Conservation (phyloP, 2,113 vertebrate species). For the Hypomesus transpacificus region DNA sequence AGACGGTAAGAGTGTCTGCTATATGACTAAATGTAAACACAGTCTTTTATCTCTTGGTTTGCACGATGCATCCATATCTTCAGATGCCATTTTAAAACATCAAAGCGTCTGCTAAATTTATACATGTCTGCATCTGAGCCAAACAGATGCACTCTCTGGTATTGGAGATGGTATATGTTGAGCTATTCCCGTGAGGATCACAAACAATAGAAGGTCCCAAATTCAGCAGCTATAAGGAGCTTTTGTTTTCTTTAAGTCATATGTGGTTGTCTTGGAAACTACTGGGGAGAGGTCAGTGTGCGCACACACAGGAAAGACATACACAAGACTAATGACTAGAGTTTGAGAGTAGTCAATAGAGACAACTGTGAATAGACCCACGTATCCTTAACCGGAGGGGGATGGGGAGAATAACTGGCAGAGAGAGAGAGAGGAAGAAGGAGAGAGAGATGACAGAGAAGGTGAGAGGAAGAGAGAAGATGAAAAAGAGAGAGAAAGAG, state of each 20-base stretch:
- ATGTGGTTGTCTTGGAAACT: slow-evolving; percentile 75
- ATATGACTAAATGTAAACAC: background rate
- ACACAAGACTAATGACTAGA: background rate
- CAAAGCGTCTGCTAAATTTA: too few species aligned
- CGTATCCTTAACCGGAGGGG: background rate
- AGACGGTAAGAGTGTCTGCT: background rate
- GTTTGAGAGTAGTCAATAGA: background rate
- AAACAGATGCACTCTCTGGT: too few species aligned
- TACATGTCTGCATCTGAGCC: too few species aligned
- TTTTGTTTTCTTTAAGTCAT: slow-evolving; percentile 39
- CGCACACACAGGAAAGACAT: background rate
- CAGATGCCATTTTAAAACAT: too few species aligned
- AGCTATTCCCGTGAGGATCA: slow-evolving; percentile 1
- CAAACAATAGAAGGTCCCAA: slow-evolving; percentile 21
- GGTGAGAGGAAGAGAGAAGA: background rate
- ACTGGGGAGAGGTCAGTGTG: slow-evolving; percentile 56
- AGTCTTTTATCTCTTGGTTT: background rate
- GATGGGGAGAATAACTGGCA: background rate
- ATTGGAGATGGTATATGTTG: background rate
- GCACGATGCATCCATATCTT: too few species aligned
- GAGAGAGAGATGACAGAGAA: background rate
- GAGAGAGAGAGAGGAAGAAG: background rate
- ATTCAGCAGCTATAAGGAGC: slow-evolving; percentile 42
- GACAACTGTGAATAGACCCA: background rate
- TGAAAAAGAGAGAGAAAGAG: background rate